Base-by-base conservation (phyloP, 2,113 vertebrate species). In the Uria lomvia region DNA sequence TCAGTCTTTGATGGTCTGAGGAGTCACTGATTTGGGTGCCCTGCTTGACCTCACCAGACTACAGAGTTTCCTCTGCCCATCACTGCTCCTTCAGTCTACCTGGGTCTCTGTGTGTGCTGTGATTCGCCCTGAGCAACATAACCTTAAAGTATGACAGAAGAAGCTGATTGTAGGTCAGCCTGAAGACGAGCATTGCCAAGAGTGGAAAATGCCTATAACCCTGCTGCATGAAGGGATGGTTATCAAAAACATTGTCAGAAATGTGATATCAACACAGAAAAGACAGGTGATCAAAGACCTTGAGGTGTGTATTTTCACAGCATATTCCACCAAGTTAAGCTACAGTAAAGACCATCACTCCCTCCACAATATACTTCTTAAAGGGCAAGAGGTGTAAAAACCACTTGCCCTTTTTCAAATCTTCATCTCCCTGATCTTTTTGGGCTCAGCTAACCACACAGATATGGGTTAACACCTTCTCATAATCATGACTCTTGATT, bases 81-180 rank as follows among this genome's bases (percentile, higher is more conserved):
- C 8, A 26, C 29, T 50, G 10, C 18, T 83, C 18, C 19, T 90
- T 78, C 70, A 10, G 23, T 42, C 18, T 18, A 12, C 13, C 8
- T 12, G 14, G 2, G 2, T 68, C 18, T 73, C 42, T 38, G 30
- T 0, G 0, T 10, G 6, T 1, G 2, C 20, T n/a, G 20, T 42
- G 10, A 53, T 24, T 49, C 73, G 26, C 19, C 36, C 42, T 60
- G 40, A 50, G 42, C 3, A 2, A 43, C 13, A 18, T 15, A 70
- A 74, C 10, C 12, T 62, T 52, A 11, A 23, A 43, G 16, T 29
- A 21, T 19, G 26, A 47, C 8, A 81, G 76, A 68, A 32, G 45
- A 17, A 73, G 6, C 2, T 53, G 42, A 38, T 30, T 15, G 21
- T 26, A 62, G 17, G 38, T 73, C 36, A 58, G 36, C 15, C 26